Evolutionary conservation across 92 coral and sea anemone species (phyloP).

Genomic region (Zoanthus sociatus): DNA sequence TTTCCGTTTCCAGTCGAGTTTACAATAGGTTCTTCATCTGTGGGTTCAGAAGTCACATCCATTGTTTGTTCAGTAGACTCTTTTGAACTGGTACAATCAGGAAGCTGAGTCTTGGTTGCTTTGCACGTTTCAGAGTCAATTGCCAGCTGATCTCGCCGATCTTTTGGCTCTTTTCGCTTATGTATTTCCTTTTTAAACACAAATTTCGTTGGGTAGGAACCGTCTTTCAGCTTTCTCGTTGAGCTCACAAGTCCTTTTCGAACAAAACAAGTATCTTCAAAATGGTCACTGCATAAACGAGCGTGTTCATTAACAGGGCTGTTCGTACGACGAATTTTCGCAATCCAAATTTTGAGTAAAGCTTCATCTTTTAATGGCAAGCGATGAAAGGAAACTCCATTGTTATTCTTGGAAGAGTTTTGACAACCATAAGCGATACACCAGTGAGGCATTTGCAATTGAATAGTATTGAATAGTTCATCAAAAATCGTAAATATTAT

Average conservation of each 20-base stretch:
- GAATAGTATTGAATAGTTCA: slow-evolving; percentile 1
- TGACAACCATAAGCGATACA: background rate
- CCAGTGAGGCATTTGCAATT: slow-evolving; percentile 13
- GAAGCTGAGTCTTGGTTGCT: slow-evolving; percentile 3
- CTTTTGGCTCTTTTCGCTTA: slow-evolving; percentile 8
- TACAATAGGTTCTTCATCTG: slow-evolving; percentile 6
- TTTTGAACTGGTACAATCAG: slow-evolving; percentile 15
- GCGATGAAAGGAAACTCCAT: slow-evolving; percentile 37
- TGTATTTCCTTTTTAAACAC: background rate
- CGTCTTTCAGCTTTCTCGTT: slow-evolving; percentile 3
- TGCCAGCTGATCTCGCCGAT: slow-evolving; percentile 16
- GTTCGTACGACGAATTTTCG: slow-evolving; percentile 61
- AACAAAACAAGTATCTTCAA: slow-evolving; percentile 43
- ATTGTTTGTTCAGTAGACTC: background rate
- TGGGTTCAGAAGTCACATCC: background rate
- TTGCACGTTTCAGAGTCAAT: slow-evolving; percentile 5
- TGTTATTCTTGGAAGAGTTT: background rate
- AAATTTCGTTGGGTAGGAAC: slow-evolving; percentile 23
- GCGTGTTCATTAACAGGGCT: slow-evolving; percentile 63
- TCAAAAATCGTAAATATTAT: background rate
- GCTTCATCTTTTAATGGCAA: slow-evolving; percentile 55
- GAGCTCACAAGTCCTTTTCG: slow-evolving; percentile 3
- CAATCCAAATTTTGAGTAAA: slow-evolving; percentile 57
- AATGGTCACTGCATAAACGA: slow-evolving; percentile 68
- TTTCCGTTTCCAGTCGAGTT: background rate